Base-by-base conservation (phyloP, 2,888 invertebrate species). In the Axea sp. region DNA sequence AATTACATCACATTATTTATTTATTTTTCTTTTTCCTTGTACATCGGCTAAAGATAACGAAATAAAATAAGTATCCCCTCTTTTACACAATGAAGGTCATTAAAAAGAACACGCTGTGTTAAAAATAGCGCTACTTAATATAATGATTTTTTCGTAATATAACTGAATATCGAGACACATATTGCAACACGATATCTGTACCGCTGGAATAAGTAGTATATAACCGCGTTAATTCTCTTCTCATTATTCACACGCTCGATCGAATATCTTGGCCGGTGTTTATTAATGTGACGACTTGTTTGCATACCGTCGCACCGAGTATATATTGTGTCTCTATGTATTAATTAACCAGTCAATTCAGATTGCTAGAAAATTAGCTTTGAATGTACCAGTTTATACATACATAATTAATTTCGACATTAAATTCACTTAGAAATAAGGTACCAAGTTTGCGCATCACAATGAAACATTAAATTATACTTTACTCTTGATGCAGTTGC, bases 211-310 rank as follows among this genome's bases (percentile, higher is more conserved):
- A 64, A 35, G 12, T 33, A 30, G 43, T 53, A 17, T 45, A 45
- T 6, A 28, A 24, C 26, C 51, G 51, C 19, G 35, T 35, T 67
- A 57, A 67, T 67, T 67, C 37, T 31, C 57, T 37, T 67, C 53
- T 57, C 47, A 67, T 57, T 57, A 67, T 57, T 67, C 67, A 49
- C 67, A 49, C 67, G 55, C 39, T 55, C 45, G 67, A 57, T 57
- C 67, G 57, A 47, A 55, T 67, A 49, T 57, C 67, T 57, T 57
- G 57, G 67, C 19, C 55, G 30, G 37, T 6, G 35, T 67, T n/a
- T 57, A 57, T 67, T 57, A 57, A 67, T 49, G 49, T 7, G 19
- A 65, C 39, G 28, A 57, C 12, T 55, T 67, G 67, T 57, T 57
- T 57, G 67, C 45, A 41, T 57, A 37, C 28, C 51, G 26, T 31